Evolutionary conservation across 2,888 invertebrate species (phyloP).

Genomic region (Oscheius sp.): DNA sequence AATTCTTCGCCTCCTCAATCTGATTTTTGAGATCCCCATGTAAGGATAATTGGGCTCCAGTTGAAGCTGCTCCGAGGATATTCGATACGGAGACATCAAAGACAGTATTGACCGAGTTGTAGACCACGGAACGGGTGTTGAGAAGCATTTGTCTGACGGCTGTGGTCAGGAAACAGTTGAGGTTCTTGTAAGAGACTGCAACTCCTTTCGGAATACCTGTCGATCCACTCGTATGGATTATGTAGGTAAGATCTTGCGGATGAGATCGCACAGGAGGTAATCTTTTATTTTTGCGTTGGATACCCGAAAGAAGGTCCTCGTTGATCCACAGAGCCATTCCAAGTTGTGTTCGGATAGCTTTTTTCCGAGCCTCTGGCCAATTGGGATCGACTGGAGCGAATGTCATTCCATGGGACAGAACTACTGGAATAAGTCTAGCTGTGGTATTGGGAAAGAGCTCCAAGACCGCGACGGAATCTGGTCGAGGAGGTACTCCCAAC

Average conservation of each 20-base stretch:
- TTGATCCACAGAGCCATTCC: not conserved
- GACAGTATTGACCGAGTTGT: slow-evolving; percentile 63
- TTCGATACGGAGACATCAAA: slow-evolving; percentile 69
- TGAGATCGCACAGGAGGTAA: not conserved
- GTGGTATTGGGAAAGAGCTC: slow-evolving; percentile 33
- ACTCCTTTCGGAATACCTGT: slow-evolving; percentile 71
- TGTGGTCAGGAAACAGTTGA: slow-evolving; percentile 52
- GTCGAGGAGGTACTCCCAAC: slow-evolving; percentile 13
- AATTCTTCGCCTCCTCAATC: slow-evolving; percentile 2
- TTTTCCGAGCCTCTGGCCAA: slow-evolving; percentile 48
- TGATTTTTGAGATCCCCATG: slow-evolving; percentile 21
- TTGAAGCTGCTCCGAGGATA: slow-evolving; percentile 60
- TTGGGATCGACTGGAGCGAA: slow-evolving; percentile 59
- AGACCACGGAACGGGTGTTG: slow-evolving; percentile 43
- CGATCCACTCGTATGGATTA: slow-evolving; percentile 69
- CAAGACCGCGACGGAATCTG: slow-evolving; percentile 48
- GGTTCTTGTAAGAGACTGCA: slow-evolving; percentile 52
- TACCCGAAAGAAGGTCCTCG: not conserved
- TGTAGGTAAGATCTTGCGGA: slow-evolving; percentile 50
- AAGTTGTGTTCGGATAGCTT: not conserved
- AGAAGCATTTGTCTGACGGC: slow-evolving; percentile 56
- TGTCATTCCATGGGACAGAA: slow-evolving; percentile 44
- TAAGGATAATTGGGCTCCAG: slow-evolving; percentile 46
- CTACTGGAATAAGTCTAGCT: slow-evolving; percentile 45
- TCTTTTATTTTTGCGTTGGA: not conserved